These are phyloP conservation scores for Xestoiulus laeticollis DNA, from an alignment of 2,888 invertebrate species.

Conservation along the genomic window DNA sequence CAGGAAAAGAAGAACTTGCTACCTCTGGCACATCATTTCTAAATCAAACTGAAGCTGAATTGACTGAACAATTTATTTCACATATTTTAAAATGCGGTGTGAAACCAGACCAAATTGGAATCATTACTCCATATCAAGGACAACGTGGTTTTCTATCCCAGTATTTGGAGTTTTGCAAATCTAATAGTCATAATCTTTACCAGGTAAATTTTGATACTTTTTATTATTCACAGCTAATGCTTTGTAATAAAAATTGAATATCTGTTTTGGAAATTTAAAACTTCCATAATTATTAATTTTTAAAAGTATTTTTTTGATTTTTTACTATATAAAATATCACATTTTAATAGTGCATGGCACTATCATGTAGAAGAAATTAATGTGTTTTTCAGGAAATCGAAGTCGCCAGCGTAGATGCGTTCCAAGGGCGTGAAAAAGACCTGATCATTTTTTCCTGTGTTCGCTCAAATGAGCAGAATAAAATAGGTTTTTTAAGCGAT, in stretches of 20 bases:
- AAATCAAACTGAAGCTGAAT: slow-evolving; percentile 97
- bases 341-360: too few species aligned
- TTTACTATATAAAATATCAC: too few species aligned
- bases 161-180: slow-evolving; percentile 99
- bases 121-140: slow-evolving; percentile 98
- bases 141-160: slow-evolving; percentile 96
- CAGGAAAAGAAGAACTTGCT: slow-evolving; percentile 97
- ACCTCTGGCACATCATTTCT: slow-evolving; percentile 99
- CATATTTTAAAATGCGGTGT: slow-evolving; percentile 93
- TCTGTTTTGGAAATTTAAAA: too few species aligned
- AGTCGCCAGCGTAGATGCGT: slow-evolving; percentile 69
- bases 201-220: slow-evolving; percentile 61
- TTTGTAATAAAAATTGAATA: too few species aligned
- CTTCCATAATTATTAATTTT: too few species aligned
- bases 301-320: too few species aligned
- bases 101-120: slow-evolving; percentile 97
- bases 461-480: slow-evolving; percentile 68
- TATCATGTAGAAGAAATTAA: too few species aligned
- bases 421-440: slow-evolving; percentile 69
- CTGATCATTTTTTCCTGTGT: slow-evolving; percentile 69
- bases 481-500: slow-evolving; percentile 71
- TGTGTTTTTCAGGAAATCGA: slow-evolving; percentile 68
- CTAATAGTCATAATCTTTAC: slow-evolving; percentile 93
- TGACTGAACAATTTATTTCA: slow-evolving; percentile 97
- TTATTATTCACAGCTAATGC: too few species aligned